phyloP scores from a whole-genome alignment of 2,797 vertebrate species.

The Fundulus diaphanus region DNA sequence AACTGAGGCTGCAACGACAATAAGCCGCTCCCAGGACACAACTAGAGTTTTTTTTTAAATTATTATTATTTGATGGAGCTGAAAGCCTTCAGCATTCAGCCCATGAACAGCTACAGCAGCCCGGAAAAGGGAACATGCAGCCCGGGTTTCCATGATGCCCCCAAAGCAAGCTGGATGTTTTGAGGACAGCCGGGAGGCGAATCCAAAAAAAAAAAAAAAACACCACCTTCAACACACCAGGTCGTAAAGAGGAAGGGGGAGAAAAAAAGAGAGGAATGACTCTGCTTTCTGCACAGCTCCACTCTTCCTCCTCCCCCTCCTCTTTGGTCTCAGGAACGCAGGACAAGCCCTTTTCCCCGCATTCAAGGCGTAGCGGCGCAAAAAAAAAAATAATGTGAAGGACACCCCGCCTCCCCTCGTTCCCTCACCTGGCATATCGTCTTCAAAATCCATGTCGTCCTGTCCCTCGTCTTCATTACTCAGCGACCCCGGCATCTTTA shows the following conservation, averaged over 20 bases:
- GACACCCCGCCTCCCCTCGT: slow-evolving; percentile 74
- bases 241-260: slow-evolving; percentile 49
- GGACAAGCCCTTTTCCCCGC: slow-evolving; percentile 84
- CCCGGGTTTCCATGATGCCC: slow-evolving; percentile 43
- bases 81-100: slow-evolving; percentile 37
- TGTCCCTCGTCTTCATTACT: slow-evolving; percentile 92
- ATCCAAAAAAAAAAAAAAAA: too few relatives aligned
- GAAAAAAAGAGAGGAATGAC: slow-evolving; percentile 74
- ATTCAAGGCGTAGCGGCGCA: slow-evolving; percentile 83
- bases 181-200: slow-evolving; percentile 42
- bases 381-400: slow-evolving; percentile 75
- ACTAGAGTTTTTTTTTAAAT: slow-evolving; percentile 36
- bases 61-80: slow-evolving; percentile 23
- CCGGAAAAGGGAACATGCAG: slow-evolving; percentile 55
- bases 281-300: slow-evolving; percentile 71
- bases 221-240: slow-evolving; percentile 61
- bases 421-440: slow-evolving; percentile 92
- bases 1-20: neutral
- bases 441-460: slow-evolving; percentile 92
- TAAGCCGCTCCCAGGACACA: slow-evolving; percentile 10
- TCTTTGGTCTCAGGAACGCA: slow-evolving; percentile 71
- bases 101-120: too few relatives aligned
- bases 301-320: slow-evolving; percentile 61
- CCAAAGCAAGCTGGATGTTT: slow-evolving; percentile 37
- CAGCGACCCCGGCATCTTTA: slow-evolving; percentile 94